These are phyloP conservation scores for Alethe diademata DNA, from an alignment of 2,113 vertebrate species.

Conservation along the genomic window DNA sequence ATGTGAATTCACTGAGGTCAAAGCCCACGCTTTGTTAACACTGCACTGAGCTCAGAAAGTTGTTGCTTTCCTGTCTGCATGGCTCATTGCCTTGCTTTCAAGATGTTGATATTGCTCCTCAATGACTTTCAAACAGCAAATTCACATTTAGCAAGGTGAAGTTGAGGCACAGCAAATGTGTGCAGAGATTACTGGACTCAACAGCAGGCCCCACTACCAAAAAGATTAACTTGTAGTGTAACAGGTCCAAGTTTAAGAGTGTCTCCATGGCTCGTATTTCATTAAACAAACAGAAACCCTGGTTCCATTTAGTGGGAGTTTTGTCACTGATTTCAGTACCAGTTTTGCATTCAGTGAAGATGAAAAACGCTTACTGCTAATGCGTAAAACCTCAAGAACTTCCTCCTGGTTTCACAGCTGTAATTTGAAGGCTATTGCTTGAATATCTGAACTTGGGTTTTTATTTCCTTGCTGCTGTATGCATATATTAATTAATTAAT, in stretches of 20 bases:
- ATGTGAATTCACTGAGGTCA: background rate
- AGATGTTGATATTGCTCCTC: background rate
- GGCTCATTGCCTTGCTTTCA: background rate
- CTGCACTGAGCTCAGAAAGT: background rate
- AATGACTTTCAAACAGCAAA: background rate
- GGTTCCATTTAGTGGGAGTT: background rate
- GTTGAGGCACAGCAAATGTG: background rate
- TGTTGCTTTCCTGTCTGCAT: background rate
- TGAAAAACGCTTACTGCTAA: background rate
- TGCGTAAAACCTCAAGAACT: background rate
- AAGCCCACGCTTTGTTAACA: background rate
- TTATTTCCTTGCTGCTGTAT: background rate
- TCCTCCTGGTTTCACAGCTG: background rate
- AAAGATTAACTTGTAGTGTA: background rate
- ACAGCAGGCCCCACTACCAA: background rate
- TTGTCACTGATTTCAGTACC: background rate
- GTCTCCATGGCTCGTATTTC: background rate
- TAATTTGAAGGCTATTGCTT: background rate
- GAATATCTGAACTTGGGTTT: background rate
- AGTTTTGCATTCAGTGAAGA: background rate
- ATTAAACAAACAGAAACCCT: background rate
- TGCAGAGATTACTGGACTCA: background rate
- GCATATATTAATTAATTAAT: background rate
- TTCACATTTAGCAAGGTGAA: background rate
- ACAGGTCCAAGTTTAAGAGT: fast-evolving